Percentiles rank a stretch among this genome's conserved stretches.
Conservation (phyloP, 1,140 invertebrate genomes). For the Reticulitermes speratus region DNA sequence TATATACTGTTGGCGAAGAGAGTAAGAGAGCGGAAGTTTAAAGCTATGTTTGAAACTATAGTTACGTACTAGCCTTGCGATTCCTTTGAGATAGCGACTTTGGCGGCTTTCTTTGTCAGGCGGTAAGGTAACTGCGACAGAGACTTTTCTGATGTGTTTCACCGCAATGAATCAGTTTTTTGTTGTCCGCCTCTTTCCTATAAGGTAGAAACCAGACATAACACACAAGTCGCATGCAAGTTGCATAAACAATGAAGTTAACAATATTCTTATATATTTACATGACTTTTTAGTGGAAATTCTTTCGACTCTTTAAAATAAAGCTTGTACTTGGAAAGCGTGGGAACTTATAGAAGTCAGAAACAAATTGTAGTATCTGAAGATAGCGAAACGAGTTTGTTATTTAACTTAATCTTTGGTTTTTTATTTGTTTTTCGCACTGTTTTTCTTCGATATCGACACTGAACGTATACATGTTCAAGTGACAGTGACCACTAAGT, state of each 20-base stretch:
- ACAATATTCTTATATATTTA: background rate
- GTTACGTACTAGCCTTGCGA: background rate
- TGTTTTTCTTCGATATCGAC: background rate
- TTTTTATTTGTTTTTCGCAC: background rate
- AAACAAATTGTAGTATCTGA: background rate
- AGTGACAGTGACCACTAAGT: background rate
- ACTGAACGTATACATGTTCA: background rate
- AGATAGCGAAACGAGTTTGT: background rate
- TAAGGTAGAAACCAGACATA: background rate
- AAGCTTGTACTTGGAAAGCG: background rate
- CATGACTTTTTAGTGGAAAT: background rate
- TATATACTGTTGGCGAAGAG: background rate
- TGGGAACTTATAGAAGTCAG: background rate
- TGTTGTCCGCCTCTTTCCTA: background rate
- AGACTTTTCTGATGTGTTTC: background rate
- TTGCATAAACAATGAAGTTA: background rate
- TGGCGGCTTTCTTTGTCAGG: background rate
- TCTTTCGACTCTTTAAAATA: background rate
- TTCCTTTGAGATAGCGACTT: background rate
- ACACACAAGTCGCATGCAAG: background rate
- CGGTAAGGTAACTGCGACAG: background rate
- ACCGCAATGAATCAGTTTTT: constrained; percentile 16
- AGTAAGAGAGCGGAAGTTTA: background rate
- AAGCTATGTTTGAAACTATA: background rate
- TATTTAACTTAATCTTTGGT: background rate